Base-by-base conservation (phyloP, 2,888 invertebrate genomes). In the Thelaira solivaga region DNA sequence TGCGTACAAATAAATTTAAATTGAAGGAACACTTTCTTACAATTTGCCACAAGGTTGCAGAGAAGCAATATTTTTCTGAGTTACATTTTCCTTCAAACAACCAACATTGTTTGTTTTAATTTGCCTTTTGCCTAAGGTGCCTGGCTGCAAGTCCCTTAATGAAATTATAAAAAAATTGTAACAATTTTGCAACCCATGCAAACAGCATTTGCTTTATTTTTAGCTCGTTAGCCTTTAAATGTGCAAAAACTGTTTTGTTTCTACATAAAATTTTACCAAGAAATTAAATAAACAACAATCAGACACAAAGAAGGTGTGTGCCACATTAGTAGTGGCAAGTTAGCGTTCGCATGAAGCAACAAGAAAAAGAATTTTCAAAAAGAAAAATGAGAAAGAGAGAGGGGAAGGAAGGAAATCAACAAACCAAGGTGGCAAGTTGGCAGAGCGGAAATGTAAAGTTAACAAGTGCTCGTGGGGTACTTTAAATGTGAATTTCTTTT, bases 391-490 rank as follows among this genome's bases (percentile, higher is more conserved):
- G 18, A 22, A 18, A 26, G 8, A 39, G n/a, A n/a, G n/a, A n/a
- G n/a, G n/a, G n/a, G n/a, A n/a, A 51, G 13, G 31, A 24, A 29
- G 41, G 26, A 59, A 61, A 49, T 18, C 18, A 47, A 29, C 16
- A 59, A 53, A 20, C 53, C 31, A 76, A 73, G 69, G 71, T 79
- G 71, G 75, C 80, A 72, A 79, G 67, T 81, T 74, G 57, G 55
- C 36, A 57, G 65, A 77, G 76, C 75, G 79, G 55, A 65, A 69
- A 68, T 71, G 36, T 45, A 24, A 62, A 62, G 72, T 62, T 39
- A 49, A 18, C 11, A 67, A 34, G 61, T 4, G 55, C 26, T 55
- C 45, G 24, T 67, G 45, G n/a, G n/a, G 11, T 24, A 34, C 41
- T 68, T 24, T 4, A 49, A 64, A 53, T 68, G 20, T 57, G 55